These are phyloP conservation scores for Bombus pascuorum DNA, from an alignment of 1,140 invertebrate genomes.

Conservation along the genomic window DNA sequence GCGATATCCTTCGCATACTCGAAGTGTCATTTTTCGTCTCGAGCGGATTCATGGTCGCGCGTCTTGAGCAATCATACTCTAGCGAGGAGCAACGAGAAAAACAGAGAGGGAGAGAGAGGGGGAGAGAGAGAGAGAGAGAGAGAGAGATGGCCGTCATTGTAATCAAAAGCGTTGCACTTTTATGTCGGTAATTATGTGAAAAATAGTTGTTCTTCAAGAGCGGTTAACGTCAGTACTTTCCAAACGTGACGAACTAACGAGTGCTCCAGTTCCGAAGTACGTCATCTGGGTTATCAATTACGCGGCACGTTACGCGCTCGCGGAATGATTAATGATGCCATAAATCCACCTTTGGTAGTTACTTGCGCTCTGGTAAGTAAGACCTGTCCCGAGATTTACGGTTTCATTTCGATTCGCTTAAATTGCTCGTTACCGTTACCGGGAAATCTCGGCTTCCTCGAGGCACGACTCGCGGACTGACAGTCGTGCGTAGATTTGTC, in stretches of 20 bases:
- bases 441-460: conserved; percentile 24
- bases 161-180: conserved; percentile 26
- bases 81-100: too few relatives aligned
- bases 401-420: conserved; percentile 55
- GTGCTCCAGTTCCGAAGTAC: conserved; percentile 61
- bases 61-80: background rate
- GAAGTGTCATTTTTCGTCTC: background rate
- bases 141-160: background rate
- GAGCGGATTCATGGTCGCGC: background rate
- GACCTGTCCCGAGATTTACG: conserved; percentile 60
- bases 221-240: conserved; percentile 49
- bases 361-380: conserved; percentile 48
- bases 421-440: conserved; percentile 52
- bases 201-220: background rate
- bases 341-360: conserved; percentile 67
- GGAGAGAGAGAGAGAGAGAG: background rate
- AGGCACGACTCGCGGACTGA: background rate
- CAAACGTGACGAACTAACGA: conserved; percentile 62
- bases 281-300: conserved; percentile 71
- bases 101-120: background rate
- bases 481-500: background rate
- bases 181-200: conserved; percentile 32
- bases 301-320: conserved; percentile 56
- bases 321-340: conserved; percentile 63
- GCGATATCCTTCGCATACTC: background rate